Evolutionary conservation across 2,797 vertebrate species (phyloP).

Genomic region (Hirundo rustica): DNA sequence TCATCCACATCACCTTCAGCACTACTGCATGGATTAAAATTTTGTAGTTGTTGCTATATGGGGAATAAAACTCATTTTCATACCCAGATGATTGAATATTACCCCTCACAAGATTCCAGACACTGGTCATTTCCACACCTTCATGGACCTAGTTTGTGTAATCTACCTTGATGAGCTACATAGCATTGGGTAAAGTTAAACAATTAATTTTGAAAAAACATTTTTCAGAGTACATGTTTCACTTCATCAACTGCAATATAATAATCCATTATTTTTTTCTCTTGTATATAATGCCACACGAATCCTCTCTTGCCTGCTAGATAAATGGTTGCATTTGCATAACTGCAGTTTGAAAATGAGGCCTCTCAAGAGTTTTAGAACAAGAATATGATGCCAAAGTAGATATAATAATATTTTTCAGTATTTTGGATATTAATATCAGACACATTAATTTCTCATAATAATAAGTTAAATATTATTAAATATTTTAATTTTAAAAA

Average conservation of each 20-base stretch:
- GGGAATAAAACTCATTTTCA: neutral
- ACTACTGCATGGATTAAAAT: neutral
- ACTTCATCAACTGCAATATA: constrained; percentile 8
- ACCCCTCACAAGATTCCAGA: neutral
- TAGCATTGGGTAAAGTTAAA: neutral
- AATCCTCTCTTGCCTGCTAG: neutral
- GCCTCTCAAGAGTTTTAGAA: neutral
- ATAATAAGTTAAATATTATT: constrained; percentile 35
- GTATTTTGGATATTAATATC: neutral
- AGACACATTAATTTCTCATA: neutral
- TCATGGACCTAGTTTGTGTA: neutral
- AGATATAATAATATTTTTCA: neutral
- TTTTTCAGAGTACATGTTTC: neutral
- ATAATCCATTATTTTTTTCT: neutral
- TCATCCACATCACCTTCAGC: neutral
- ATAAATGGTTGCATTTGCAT: constrained; percentile 13
- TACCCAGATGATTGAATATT: neutral
- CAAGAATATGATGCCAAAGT: neutral
- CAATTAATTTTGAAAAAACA: neutral
- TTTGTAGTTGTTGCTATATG: neutral
- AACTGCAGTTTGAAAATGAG: constrained; percentile 34
- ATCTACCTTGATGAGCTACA: fast-evolving
- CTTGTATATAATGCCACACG: neutral
- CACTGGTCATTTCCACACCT: neutral
- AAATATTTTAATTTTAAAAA: too few species aligned